phyloP scores from a whole-genome alignment of 2,113 vertebrate genomes.

The Lepus europaeus region DNA sequence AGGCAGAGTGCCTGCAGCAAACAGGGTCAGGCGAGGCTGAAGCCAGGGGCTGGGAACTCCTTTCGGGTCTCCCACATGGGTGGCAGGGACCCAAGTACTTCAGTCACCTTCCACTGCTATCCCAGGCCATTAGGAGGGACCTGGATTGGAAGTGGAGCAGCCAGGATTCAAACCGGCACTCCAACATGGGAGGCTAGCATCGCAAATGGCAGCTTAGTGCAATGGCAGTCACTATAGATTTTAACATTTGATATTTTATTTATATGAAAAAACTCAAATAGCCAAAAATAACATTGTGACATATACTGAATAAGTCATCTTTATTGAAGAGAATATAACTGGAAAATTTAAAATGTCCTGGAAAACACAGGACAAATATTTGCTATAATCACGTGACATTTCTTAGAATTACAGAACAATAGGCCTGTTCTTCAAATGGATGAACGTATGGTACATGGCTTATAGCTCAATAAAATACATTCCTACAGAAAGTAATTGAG shows the following conservation, averaged over 20 bases:
- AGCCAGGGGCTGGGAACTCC: too few species aligned
- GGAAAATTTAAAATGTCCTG: not conserved
- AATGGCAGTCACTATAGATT: too few species aligned
- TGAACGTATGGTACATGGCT: not conserved
- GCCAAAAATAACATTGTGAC: slow-evolving; percentile 7
- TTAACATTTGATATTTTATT: slow-evolving; percentile 5
- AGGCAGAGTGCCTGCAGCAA: too few species aligned
- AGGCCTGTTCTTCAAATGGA: not conserved
- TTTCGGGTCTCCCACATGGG: too few species aligned
- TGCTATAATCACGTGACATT: not conserved
- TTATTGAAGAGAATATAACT: slow-evolving; percentile 12
- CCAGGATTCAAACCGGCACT: too few species aligned
- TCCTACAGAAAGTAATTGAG: not conserved
- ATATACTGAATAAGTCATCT: not conserved
- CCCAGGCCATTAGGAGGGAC: too few species aligned
- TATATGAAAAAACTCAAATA: not conserved
- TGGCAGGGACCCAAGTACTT: too few species aligned
- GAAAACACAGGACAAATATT: not conserved
- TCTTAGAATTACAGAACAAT: slow-evolving; percentile 36
- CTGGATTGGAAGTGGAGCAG: too few species aligned
- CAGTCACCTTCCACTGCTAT: too few species aligned
- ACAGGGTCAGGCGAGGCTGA: too few species aligned
- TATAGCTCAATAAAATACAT: not conserved
- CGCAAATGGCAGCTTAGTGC: too few species aligned
- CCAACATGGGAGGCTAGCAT: too few species aligned